Base-by-base conservation (phyloP, 2,113 vertebrate genomes). In the Psophia crepitans region DNA sequence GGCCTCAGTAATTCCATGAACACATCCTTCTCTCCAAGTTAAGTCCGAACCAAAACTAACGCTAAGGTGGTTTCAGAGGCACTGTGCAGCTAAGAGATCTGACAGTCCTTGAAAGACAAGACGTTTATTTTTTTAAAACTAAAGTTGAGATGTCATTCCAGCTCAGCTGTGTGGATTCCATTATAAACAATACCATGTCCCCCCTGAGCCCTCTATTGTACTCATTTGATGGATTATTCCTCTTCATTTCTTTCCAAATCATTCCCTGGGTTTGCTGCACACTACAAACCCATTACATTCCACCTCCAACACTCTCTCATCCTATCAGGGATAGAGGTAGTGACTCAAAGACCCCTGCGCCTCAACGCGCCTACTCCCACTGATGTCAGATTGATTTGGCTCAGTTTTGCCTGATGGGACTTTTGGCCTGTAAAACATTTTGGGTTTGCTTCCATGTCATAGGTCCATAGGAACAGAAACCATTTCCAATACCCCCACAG, bases 91-190 rank as follows among this genome's bases (percentile, higher is more conserved):
- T 84, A 20, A 71, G 43, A 81, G 33, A 8, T 57, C 64, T 84
- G 56, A 53, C 4, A 8, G 65, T n/a, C 48, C 53, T 75, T 87
- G 60, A 90, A 87, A 87, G 83, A 84, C 32, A 60, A 64, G 44
- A 58, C 0, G 0, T 8, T 58, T 66, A 15, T 48, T 28, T 94
- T 92, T 87, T 56, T 10, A 56, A 61, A 87, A 63, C 19, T 24
- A n/a, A 33, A 86, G 21, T 32, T 68, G 37, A 11, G 1, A 41
- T 53, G 5, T 30, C 49, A 77, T 92, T 93, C n/a, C 49, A 66
- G 27, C 61, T 87, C 69, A 93, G 30, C 44, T 70, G n/a, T 30
- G 43, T 96, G 60, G 77, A 82, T 93, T 93, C 71, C 48, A 15
- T 71, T 68, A 39, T 28, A 92, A 92, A 81, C 28, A 84, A 53